phyloP scores from a whole-genome alignment of 2,797 vertebrate genomes.

The Danio jaintianensis region DNA sequence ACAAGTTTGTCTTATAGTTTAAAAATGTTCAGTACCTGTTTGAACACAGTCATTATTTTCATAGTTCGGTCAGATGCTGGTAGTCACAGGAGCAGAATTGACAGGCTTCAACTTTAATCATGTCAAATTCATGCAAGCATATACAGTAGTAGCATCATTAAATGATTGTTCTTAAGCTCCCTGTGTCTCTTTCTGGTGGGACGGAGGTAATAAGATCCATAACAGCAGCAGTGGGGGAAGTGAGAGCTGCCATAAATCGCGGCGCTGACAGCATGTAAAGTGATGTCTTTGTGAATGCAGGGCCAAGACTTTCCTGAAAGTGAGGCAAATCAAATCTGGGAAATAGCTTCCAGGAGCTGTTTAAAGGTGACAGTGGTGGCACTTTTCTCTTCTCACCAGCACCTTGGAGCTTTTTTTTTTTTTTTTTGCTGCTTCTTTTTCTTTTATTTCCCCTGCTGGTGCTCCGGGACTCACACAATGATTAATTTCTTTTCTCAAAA shows the following conservation, averaged over 20 bases:
- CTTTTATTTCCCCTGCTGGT: conserved; percentile 39
- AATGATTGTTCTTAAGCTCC: conserved; percentile 35
- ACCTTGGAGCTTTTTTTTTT: conserved; percentile 8
- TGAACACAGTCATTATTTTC: conserved; percentile 1
- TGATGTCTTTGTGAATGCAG: conserved; percentile 59
- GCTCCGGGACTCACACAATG: conserved; percentile 53
- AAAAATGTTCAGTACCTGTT: not conserved
- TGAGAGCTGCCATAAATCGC: conserved; percentile 48
- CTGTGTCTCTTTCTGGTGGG: conserved; percentile 27
- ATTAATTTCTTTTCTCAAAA: conserved; percentile 62
- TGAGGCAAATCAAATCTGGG: conserved; percentile 55
- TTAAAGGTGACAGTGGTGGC: conserved; percentile 55
- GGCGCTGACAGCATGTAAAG: conserved; percentile 50
- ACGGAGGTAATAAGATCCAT: conserved; percentile 56
- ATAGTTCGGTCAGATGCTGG: not conserved
- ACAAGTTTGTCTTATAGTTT: not conserved
- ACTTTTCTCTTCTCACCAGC: conserved; percentile 30
- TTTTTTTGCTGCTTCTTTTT: conserved; percentile 10
- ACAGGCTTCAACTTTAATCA: conserved; percentile 28
- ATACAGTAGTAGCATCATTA: conserved; percentile 24
- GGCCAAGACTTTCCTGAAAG: conserved; percentile 55
- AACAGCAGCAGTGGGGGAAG: conserved; percentile 48
- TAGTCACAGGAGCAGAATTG: not conserved
- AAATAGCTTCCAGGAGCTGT: conserved; percentile 51
- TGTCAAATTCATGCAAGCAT: conserved; percentile 34